phyloP scores from a whole-genome alignment of 2,888 invertebrate species.

The Caenorhabditis sp. region DNA sequence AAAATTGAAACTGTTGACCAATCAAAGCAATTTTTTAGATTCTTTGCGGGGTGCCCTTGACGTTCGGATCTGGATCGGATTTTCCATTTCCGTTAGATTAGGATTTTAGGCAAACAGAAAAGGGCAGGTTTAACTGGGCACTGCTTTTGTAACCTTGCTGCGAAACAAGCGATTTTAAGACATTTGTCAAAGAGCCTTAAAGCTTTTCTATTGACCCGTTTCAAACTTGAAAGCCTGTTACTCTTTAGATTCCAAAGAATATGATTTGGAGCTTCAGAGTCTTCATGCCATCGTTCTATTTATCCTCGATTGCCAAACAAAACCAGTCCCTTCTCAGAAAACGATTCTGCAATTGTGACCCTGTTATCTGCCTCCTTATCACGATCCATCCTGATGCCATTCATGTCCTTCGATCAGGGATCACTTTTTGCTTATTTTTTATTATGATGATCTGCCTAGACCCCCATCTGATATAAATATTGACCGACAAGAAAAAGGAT shows the following conservation, averaged over 20 bases:
- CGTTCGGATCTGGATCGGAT: slow-evolving; percentile 1
- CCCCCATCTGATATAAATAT: slow-evolving; percentile 30
- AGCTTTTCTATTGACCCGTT: too few species aligned
- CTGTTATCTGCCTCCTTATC: slow-evolving; percentile 36
- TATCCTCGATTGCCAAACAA: not conserved
- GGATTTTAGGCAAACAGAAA: not conserved
- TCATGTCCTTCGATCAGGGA: slow-evolving; percentile 21
- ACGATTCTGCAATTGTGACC: slow-evolving; percentile 46
- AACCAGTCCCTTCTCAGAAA: slow-evolving; percentile 32
- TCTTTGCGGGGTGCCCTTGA: not conserved
- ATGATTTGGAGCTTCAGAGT: not conserved
- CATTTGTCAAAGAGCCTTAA: not conserved
- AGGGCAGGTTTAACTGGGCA: too few species aligned
- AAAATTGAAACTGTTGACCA: not conserved
- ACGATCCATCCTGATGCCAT: slow-evolving; percentile 15
- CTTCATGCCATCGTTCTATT: not conserved
- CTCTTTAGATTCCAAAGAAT: too few species aligned
- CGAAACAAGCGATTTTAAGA: not conserved
- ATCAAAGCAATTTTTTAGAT: not conserved
- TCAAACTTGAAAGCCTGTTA: too few species aligned
- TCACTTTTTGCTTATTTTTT: slow-evolving; percentile 17
- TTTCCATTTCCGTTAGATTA: not conserved
- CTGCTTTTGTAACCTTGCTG: too few species aligned
- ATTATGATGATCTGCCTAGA: slow-evolving; percentile 1
- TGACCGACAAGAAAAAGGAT: too few species aligned